These are phyloP conservation scores for Epizoanthus stellaris DNA, from an alignment of 92 coral and sea anemone genomes.

Conservation along the genomic window DNA sequence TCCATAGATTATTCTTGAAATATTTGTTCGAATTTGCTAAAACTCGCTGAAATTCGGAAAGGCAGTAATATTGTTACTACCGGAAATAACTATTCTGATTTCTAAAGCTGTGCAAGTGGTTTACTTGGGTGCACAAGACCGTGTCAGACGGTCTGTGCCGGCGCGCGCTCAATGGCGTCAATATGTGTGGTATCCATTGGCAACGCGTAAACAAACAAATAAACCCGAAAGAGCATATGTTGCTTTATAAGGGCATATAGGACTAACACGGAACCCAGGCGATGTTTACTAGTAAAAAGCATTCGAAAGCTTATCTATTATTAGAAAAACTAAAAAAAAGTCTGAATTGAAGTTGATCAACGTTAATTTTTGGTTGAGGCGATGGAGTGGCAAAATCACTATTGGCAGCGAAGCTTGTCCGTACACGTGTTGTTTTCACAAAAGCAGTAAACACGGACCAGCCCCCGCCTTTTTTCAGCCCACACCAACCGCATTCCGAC, in stretches of 20 bases:
- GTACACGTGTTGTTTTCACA: not conserved
- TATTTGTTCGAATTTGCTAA: too few species aligned
- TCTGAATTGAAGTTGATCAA: too few species aligned
- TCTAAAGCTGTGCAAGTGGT: conserved; percentile 30
- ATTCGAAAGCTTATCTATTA: too few species aligned
- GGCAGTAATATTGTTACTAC: not conserved
- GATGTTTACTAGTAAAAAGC: too few species aligned
- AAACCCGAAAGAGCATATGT: not conserved
- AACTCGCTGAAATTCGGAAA: not conserved
- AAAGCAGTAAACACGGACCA: not conserved
- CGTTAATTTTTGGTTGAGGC: not conserved
- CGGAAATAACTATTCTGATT: conserved; percentile 31
- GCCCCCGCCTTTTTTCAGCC: not conserved
- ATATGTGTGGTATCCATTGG: not conserved
- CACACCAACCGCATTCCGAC: not conserved
- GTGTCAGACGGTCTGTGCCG: conserved; percentile 2
- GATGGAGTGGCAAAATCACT: not conserved
- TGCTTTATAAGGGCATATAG: conserved; percentile 33
- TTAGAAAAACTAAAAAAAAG: too few species aligned
- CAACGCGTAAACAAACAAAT: conserved; percentile 39
- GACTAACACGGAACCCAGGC: too few species aligned
- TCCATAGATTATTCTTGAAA: too few species aligned
- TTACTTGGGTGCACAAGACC: conserved; percentile 13
- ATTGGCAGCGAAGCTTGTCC: not conserved
- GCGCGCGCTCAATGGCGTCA: conserved; percentile 16